Evolutionary conservation across 2,888 invertebrate genomes (phyloP), one percentile per base, ranked within the genome.

Genomic region (Morpho achilles): DNA sequence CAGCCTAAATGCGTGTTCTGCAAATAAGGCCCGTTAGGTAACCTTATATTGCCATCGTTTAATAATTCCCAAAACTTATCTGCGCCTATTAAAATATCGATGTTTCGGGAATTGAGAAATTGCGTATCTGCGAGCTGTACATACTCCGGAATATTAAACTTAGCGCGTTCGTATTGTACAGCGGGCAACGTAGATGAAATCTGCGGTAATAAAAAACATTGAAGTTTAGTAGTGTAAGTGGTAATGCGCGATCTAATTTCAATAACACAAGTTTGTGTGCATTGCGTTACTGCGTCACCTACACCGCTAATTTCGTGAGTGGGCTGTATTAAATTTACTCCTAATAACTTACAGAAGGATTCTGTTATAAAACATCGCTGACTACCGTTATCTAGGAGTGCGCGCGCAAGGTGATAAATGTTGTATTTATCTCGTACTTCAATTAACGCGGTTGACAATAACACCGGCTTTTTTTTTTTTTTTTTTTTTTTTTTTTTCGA

Each of bases 1-100:
- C 68, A 71, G 0, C 69, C 70, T 53, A 68, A 52, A 16, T 58
- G 45, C 5, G 68, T 65, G 45, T 69, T 61, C 45, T 65, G 64
- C 46, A 69, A 50, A 44, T 52, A 67, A 47, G 47, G 47, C 7
- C 47, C 47, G 16, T 47, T 47, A 47, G 22, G 47, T 47, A 47
- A 47, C 47, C 47, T 47, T 23, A 47, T 47, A 23, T 47, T 47
- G 16, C 47, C 47, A 8, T 47, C 22, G 47, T 47, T 47, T 47
- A 47, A 22, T 22, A 47, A 47, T 22, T 47, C 47, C 47, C 47
- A 47, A 47, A 47, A 47, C 16, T 8, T 22, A 47, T 47, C 47
- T 47, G 47, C 47, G 47, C 47, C 47, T 47, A 47, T 47, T 22
- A 47, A 22, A 22, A 47, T 47, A 23, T 47, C 22, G 6, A 47